Percentiles rank a stretch among this genome's conserved stretches.
phyloP scores from a whole-genome alignment of 1,140 invertebrate genomes.

The Drosophila pallidifrons region DNA sequence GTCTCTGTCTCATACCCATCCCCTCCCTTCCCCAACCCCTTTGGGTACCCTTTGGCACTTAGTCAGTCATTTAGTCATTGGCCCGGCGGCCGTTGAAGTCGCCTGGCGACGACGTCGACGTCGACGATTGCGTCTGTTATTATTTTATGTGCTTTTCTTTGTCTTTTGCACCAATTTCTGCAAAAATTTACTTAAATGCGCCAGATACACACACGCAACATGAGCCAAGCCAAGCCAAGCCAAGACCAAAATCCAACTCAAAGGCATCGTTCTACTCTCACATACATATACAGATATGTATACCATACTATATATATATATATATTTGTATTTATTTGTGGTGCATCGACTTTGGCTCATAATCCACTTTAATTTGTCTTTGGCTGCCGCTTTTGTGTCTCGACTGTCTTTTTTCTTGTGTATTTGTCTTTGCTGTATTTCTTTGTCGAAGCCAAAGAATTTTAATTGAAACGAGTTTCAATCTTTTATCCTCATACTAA shows the following conservation, averaged over 20 bases:
- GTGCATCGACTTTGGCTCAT: conserved; percentile 54
- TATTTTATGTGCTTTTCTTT: conserved; percentile 80
- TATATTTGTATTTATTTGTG: conserved; percentile 37
- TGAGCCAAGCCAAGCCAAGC: neutral
- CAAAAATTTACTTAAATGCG: conserved; percentile 72
- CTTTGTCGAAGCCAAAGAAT: conserved; percentile 67
- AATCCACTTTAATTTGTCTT: conserved; percentile 82
- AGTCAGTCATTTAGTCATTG: conserved; percentile 83
- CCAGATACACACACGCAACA: conserved; percentile 43
- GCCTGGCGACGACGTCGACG: conserved; percentile 38
- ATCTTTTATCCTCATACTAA: conserved; percentile 25
- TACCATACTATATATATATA: conserved; percentile 33
- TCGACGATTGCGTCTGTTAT: conserved; percentile 72
- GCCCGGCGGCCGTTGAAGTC: conserved; percentile 42
- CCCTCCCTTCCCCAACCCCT: conserved; percentile 12
- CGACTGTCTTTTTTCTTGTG: conserved; percentile 42
- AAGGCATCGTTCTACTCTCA: conserved; percentile 11
- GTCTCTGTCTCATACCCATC: conserved; percentile 13
- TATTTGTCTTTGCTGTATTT: conserved; percentile 24
- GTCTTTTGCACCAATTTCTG: conserved; percentile 81
- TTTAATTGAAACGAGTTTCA: conserved; percentile 80
- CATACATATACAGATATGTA: conserved; percentile 13
- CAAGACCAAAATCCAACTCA: conserved; percentile 6
- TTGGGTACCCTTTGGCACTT: conserved; percentile 71
- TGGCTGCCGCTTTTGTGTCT: conserved; percentile 59